Evolutionary conservation across 2,113 vertebrate species (phyloP), one percentile per base, ranked within the genome.

Genomic region (Leptobrachium leishanense): DNA sequence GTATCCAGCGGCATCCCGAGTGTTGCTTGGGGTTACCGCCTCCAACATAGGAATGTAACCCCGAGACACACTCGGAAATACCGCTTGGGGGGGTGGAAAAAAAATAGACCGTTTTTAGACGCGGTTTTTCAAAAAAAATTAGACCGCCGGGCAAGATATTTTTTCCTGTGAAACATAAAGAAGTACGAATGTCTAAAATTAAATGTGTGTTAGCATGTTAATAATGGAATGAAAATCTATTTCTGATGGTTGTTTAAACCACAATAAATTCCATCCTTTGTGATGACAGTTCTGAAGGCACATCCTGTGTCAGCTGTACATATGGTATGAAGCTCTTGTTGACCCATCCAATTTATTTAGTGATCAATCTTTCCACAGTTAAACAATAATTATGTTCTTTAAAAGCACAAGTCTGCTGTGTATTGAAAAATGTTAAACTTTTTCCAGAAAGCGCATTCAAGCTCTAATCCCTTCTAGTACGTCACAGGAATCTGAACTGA

Each of bases 391-490:
- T 66, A 79, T 66, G 39, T 40, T 66, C 46, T 73, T 31, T 72
- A 73, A 66, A 68, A 68, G 42, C 65, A 76, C 42, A 68, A 43
- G 40, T 59, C 67, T 10, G 68, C 7, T 50, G 9, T 69, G 40
- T 53, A 59, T 79, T 70, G 43, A 67, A 73, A 66, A 65, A 79
- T 66, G 69, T 72, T 55, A 79, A 10, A 72, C 64, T 66, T 73
- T 31, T 73, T 79, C 63, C 77, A 79, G 43, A 72, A 70, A 64
- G 11, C 20, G 42, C 76, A 79, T 50, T 72, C 59, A 66, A 11
- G 55, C 39, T 39, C 43, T 79, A 79, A 79, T 79, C 77, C 77
- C 40, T 54, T 43, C 69, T 72, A 64, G 68, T 66, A 65, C 69
- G 62, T 76, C 74, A 68, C 13, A 67, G 74, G 46, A 76, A 68